Base-by-base conservation (phyloP, 2,888 invertebrate genomes). In the Dromius quadrimaculatus region DNA sequence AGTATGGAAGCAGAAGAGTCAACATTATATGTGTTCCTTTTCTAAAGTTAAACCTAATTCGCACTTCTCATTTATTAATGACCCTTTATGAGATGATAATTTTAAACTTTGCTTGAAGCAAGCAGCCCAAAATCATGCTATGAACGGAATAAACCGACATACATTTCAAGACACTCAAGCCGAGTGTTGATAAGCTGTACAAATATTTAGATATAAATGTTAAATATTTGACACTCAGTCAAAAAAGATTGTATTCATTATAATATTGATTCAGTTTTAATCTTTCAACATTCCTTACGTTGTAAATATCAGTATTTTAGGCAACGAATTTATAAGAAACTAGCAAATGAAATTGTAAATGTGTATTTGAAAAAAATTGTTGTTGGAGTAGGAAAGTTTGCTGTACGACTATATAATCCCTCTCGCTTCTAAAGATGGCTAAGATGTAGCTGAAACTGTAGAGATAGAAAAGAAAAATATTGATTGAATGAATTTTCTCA, bases 181-280 rank as follows among this genome's bases (percentile, higher is more conserved):
- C n/a, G 50, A 28, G 28, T 28, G 66, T 41, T 66, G 66, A 66
- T 66, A 66, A 66, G 57, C 54, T 66, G 66, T 54, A 28, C 54
- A 66, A 66, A 66, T 66, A 66, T 66, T 66, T 57, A 66, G 41
- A 57, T n/a, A 20, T 28, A 66, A 54, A 66, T 50, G 34, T 28
- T 36, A 66, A 66, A 66, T 66, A 66, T 66, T 66, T 66, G 57
- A 66, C 66, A 54, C 32, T 54, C 28, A 57, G 57, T 41, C 64
- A 19, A 47, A 34, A 9, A 45, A 28, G 32, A 47, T 64, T 47
- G 32, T 59, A 38, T 59, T 59, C 59, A 59, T 59, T 59, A 59
- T 36, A 59, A 36, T 59, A 59, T 59, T 59, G 59, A 36, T 59
- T 59, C 36, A 59, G 59, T 59, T 59, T 34, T 38, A 59, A 59